Evolutionary conservation across 2,113 vertebrate species (phyloP).

Genomic region (Noturus placidus): DNA sequence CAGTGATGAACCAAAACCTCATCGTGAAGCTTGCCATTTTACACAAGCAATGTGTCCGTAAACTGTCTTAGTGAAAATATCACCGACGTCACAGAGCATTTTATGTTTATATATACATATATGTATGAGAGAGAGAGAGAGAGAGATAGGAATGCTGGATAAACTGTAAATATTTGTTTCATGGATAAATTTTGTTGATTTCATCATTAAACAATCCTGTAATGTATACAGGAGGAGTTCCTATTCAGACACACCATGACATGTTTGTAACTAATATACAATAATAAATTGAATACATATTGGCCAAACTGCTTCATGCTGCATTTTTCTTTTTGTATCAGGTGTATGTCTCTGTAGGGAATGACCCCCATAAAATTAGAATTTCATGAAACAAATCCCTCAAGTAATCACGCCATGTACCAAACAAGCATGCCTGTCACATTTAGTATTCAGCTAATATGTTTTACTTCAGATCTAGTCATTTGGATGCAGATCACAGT

Average conservation of each 20-base stretch:
- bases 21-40: not conserved
- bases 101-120: too few relatives aligned
- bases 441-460: not conserved
- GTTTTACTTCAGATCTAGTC: not conserved
- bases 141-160: conserved; percentile 1
- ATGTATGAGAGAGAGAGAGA: too few relatives aligned
- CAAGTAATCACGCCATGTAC: not conserved
- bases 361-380: not conserved
- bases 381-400: not conserved
- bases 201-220: not conserved
- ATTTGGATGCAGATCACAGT: conserved; percentile 24
- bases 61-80: not conserved
- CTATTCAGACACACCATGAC: not conserved
- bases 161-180: conserved; percentile 4
- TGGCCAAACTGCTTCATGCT: not conserved
- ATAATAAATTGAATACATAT: not conserved
- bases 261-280: not conserved
- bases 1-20: not conserved
- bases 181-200: not conserved
- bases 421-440: not conserved
- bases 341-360: not conserved
- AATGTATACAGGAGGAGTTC: not conserved
- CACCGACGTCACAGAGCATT: too few relatives aligned
- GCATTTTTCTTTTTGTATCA: not conserved
- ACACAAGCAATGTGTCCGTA: not conserved